Conservation (phyloP, 2,888 invertebrate species). For the Drymonia ruficornis region DNA sequence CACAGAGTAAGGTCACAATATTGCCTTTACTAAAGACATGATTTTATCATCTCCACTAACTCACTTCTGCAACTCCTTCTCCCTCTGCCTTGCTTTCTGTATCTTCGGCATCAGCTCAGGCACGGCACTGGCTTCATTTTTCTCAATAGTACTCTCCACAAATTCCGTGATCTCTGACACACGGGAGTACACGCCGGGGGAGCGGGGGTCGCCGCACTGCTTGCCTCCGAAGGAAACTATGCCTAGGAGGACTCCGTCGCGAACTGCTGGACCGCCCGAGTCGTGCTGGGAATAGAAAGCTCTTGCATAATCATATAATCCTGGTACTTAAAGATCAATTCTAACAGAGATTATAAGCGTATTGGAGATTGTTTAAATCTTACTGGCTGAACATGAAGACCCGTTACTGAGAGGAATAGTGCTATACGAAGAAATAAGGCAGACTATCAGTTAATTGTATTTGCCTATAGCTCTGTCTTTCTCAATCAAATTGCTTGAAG, state of each 20-base stretch:
- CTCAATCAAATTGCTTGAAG: not conserved
- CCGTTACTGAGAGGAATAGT: no score
- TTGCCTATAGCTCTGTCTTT: not conserved
- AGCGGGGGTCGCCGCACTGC: slow-evolving; percentile 76
- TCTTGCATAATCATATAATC: not conserved
- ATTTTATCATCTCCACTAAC: not conserved
- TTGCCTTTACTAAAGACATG: no score
- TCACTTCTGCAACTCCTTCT: slow-evolving; percentile 67
- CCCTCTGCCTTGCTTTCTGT: slow-evolving; percentile 61
- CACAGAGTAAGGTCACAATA: no score
- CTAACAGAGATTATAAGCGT: no score
- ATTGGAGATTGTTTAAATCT: no score
- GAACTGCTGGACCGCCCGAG: slow-evolving; percentile 74
- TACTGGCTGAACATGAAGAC: no score
- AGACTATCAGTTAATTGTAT: no score
- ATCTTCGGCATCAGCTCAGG: slow-evolving; percentile 67
- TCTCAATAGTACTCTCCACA: slow-evolving; percentile 63
- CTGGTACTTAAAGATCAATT: not conserved
- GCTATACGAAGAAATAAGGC: no score
- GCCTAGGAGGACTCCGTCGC: slow-evolving; percentile 72
- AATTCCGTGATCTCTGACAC: slow-evolving; percentile 69
- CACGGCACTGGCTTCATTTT: slow-evolving; percentile 61
- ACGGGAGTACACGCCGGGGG: slow-evolving; percentile 73
- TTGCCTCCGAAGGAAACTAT: slow-evolving; percentile 77
- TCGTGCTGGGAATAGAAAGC: slow-evolving; percentile 58